Evolutionary conservation across 1,140 invertebrate genomes (phyloP), one percentile per base, ranked within the genome.

Genomic region (Metaphire vulgaris): DNA sequence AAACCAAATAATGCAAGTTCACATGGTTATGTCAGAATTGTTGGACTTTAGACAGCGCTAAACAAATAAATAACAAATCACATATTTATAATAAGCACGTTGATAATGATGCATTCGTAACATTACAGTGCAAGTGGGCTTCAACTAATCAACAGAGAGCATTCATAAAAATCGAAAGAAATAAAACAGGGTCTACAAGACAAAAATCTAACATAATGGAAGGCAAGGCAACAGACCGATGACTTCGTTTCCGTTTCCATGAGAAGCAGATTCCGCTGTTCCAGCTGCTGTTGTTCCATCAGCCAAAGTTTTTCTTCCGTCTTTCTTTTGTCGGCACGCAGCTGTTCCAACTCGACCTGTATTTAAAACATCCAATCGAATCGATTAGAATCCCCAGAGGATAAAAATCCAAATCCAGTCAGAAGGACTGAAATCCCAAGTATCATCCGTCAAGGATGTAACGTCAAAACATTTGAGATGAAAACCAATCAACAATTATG

Each of bases 271-370:
- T 82, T 81, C 74, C 81, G 76, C 65, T 78, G 73, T 26, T 79
- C 71, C 64, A 77, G 76, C 68, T 84, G 79, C 56, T 81, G 80
- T 56, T 74, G 71, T 33, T 85, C 82, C 75, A 85, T 77, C 1
- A 80, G 30, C 56, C 76, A 67, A 16, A 85, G 66, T 56, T 77
- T 77, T n/a, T 79, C 72, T 34, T 84, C 83, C 16, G 83, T 81
- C 70, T 79, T 64, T 56, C 72, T 72, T 74, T 84, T 83, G 68
- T 84, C 81, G 29, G 79, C 79, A 68, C 80, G 79, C 14, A 83
- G 79, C 33, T 80, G 74, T 33, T 83, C 82, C 33, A 85, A 74
- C 74, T 85, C 83, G 74, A 78, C 79, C 82, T 84, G 76, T 78
- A 70, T 31, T 14, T 0, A 64, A n/a, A n/a, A n/a, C n/a, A n/a